A percentile compares a stretch with the other conserved stretches of the same genome.
Evolutionary conservation across 2,113 vertebrate genomes (phyloP).

Genomic region (Ploceus nigricollis): DNA sequence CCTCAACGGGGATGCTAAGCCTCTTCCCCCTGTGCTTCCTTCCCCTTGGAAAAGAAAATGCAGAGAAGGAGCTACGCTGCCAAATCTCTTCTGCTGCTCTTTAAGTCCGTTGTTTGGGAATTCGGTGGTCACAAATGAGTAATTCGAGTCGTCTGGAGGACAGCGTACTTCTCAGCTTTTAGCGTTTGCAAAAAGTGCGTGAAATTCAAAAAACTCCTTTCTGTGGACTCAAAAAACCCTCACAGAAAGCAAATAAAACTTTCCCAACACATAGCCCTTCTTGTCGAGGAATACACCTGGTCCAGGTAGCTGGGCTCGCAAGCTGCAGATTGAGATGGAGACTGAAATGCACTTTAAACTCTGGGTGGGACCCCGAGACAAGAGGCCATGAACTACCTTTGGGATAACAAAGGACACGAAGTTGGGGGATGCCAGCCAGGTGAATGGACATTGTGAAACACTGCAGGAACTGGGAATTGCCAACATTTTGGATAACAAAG

Average conservation of each 20-base stretch:
- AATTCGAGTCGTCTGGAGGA: neutral
- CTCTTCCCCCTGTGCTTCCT: neutral
- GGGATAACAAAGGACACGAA: neutral
- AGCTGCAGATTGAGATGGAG: neutral
- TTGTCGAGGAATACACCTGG: neutral
- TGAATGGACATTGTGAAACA: neutral
- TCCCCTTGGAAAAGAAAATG: neutral
- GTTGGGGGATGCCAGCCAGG: neutral
- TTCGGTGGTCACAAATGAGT: neutral
- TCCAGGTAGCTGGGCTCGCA: neutral
- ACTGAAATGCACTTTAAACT: neutral
- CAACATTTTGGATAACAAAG: neutral
- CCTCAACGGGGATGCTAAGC: neutral
- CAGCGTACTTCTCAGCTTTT: neutral
- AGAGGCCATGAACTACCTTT: neutral
- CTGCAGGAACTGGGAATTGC: neutral
- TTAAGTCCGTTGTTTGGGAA: neutral
- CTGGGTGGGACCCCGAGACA: neutral
- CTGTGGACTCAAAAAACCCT: neutral
- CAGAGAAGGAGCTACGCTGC: neutral
- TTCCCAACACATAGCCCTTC: accelerated
- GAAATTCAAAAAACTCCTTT: neutral
- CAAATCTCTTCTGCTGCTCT: neutral
- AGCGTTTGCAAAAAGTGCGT: neutral
- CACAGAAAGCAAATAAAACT: neutral